A percentile compares a stretch with the other conserved stretches of the same genome.
Evolutionary conservation across 2,113 vertebrate genomes (phyloP).

Genomic region (Paralichthys olivaceus): DNA sequence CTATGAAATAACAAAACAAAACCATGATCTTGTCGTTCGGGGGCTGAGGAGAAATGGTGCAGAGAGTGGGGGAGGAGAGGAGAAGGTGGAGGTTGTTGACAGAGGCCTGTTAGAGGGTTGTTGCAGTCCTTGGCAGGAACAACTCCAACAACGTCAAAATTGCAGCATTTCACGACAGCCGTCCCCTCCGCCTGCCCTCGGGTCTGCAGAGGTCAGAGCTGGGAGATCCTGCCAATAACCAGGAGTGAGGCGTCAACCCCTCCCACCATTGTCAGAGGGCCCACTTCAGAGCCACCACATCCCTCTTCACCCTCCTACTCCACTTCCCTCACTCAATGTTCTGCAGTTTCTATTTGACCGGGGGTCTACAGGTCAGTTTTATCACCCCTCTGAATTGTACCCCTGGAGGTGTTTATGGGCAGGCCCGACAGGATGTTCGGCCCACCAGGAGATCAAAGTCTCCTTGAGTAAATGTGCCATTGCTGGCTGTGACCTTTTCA

Average conservation of each 20-base stretch:
- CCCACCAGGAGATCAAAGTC: conserved; percentile 83
- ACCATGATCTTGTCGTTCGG: conserved; percentile 23
- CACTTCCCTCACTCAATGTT: conserved; percentile 57
- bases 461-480: conserved; percentile 74
- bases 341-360: conserved; percentile 64
- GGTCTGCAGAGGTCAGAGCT: conserved; percentile 53
- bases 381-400: conserved; percentile 75
- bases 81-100: conserved; percentile 36
- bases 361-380: conserved; percentile 64
- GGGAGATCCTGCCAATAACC: conserved; percentile 63
- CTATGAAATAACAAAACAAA: conserved; percentile 28
- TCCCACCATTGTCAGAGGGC: conserved; percentile 74
- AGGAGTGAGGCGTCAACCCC: conserved; percentile 75
- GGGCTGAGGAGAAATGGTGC: conserved; percentile 15
- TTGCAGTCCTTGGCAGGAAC: conserved; percentile 71
- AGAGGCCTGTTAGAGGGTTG: conserved; percentile 54
- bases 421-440: conserved; percentile 83
- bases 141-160: conserved; percentile 64
- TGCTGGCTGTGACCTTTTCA: conserved; percentile 82
- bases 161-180: conserved; percentile 52
- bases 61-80: not conserved
- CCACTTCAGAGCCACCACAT: conserved; percentile 53
- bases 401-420: conserved; percentile 83
- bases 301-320: conserved; percentile 36
- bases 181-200: conserved; percentile 39